Evolutionary conservation across 2,797 vertebrate species (phyloP), one percentile per base, ranked within the genome.

Genomic region (Arrhamphus sclerolepis): DNA sequence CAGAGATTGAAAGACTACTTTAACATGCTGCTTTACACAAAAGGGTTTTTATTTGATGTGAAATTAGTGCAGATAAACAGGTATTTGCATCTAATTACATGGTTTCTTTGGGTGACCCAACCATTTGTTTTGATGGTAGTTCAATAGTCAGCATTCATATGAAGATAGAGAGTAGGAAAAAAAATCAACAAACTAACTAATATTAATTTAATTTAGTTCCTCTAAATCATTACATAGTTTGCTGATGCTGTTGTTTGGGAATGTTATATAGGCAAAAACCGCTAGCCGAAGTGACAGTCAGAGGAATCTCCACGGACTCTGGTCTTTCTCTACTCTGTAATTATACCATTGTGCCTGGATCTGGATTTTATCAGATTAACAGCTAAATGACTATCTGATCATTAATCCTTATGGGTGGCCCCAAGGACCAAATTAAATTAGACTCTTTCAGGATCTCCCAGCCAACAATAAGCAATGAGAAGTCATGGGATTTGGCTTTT

Each of bases 381-480:
- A 60, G 74, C 77, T 87, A 87, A 89, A 87, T 86, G 75, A 80
- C 76, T 70, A 85, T 86, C 79, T 84, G 80, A 84, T 87, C 79
- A 87, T 88, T 82, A 87, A 87, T 82, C 78, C 71, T 52, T 74
- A 66, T 18, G 57, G 72, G 74, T 51, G 19, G 66, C 60, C 86
- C 80, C 75, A 66, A 76, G 82, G 85, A 78, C 65, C 72, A 89
- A 85, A 88, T 90, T 89, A 77, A 86, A 87, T 86, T 74, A 63
- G 60, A 46, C 73, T 80, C 73, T 81, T 81, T 83, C 74, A 75
- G 75, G 62, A 64, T 84, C 68, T 77, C 63, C 49, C 43, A 70
- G 74, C 52, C 62, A 73, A 78, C 75, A 83, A 77, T 82, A 77
- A 76, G 72, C 62, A 61, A 63, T 71, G 51, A 72, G 29, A 63